Conservation (phyloP, 2,797 vertebrate species). For the Meda fulgida region DNA sequence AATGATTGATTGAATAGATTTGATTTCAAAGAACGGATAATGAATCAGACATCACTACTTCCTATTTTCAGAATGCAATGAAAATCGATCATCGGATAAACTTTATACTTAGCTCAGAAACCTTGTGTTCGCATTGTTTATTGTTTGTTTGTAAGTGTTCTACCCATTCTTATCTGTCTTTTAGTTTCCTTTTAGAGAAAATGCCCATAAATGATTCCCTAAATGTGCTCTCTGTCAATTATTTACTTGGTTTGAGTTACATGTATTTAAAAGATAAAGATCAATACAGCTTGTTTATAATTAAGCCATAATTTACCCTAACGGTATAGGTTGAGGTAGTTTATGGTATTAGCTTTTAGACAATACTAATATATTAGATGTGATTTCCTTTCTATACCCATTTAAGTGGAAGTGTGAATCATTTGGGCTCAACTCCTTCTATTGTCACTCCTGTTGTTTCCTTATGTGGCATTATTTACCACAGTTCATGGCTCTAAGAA, state of each 20-base stretch:
- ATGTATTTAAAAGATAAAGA: constrained; percentile 68
- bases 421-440: background rate
- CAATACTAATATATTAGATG: constrained; percentile 56
- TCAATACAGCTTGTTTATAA: constrained; percentile 72
- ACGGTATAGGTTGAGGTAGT: constrained; percentile 66
- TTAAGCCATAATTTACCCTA: constrained; percentile 74
- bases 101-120: background rate
- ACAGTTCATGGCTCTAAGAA: constrained; percentile 14
- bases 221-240: constrained; percentile 60
- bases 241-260: constrained; percentile 75
- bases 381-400: constrained; percentile 46
- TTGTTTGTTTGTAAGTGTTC: background rate
- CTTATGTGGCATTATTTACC: constrained; percentile 7
- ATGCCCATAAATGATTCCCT: constrained; percentile 59
- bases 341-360: constrained; percentile 62
- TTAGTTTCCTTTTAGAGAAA: constrained; percentile 33
- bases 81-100: background rate
- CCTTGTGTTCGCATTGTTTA: background rate
- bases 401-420: constrained; percentile 8
- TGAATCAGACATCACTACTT: background rate
- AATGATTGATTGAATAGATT: background rate
- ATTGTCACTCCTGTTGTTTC: constrained; percentile 17
- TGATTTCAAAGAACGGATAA: background rate
- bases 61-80: background rate
- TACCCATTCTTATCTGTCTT: background rate